phyloP scores from a whole-genome alignment of 2,888 invertebrate genomes.

The Torymus auratus region DNA sequence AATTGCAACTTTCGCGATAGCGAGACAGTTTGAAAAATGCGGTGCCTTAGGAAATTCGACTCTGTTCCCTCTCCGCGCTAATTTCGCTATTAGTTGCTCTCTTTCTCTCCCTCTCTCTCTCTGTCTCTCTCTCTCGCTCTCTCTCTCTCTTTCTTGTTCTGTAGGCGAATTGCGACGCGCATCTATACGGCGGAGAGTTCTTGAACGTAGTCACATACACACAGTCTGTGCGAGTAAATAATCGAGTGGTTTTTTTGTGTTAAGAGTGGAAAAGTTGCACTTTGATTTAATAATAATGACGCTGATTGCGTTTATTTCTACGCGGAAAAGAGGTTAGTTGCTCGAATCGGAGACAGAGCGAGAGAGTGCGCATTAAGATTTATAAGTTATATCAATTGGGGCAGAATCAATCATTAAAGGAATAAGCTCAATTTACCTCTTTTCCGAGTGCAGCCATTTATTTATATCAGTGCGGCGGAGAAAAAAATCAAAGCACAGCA shows the following conservation, averaged over 20 bases:
- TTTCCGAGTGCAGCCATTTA: constrained; percentile 3
- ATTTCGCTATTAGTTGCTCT: not conserved
- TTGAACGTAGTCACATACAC: no score
- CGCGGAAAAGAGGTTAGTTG: constrained; percentile 35
- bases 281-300: constrained; percentile 16
- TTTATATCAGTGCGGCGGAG: not conserved
- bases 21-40: constrained; percentile 50
- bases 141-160: no score
- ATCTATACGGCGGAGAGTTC: no score
- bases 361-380: constrained; percentile 4
- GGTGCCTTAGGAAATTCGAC: constrained; percentile 38
- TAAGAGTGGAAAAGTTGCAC: no score
- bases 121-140: not conserved
- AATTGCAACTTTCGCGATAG: constrained; percentile 54
- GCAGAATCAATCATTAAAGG: constrained; percentile 28
- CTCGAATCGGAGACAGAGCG: not conserved
- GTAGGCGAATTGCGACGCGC: no score
- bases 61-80: not conserved
- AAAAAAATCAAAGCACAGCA: not conserved
- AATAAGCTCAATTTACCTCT: not conserved
- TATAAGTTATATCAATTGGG: constrained; percentile 22
- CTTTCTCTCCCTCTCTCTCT: not conserved
- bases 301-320: constrained; percentile 17
- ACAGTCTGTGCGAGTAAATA: not conserved
- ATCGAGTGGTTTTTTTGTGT: not conserved